These are phyloP conservation scores for Rallus limicola DNA, from an alignment of 2,113 vertebrate species.

Conservation along the genomic window DNA sequence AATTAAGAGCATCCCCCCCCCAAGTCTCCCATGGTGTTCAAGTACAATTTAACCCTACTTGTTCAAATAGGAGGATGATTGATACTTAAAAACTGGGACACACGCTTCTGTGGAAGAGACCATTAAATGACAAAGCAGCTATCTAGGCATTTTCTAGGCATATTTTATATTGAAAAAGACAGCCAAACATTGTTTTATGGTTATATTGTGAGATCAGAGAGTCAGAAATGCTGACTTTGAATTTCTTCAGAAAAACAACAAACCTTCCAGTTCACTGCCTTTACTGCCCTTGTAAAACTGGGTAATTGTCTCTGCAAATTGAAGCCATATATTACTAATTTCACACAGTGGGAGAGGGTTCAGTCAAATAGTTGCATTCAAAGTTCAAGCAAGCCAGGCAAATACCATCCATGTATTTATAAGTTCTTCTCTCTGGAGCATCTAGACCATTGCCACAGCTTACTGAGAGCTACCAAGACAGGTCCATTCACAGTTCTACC, in stretches of 20 bases:
- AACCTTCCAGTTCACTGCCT: not conserved
- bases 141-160: not conserved
- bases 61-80: not conserved
- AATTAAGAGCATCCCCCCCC: not conserved
- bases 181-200: not conserved
- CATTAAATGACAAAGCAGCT: not conserved
- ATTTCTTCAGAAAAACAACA: constrained; percentile 1
- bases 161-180: not conserved
- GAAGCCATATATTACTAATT: constrained; percentile 17
- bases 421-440: not conserved
- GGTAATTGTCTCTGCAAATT: not conserved
- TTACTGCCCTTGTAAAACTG: constrained; percentile 9
- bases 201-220: not conserved
- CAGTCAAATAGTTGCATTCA: not conserved
- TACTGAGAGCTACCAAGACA: not conserved
- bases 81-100: not conserved
- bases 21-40: not conserved
- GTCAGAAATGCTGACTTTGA: not conserved
- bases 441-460: not conserved
- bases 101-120: not conserved
- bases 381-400: not conserved
- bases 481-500: not conserved
- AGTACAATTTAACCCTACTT: not conserved
- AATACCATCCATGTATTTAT: not conserved
- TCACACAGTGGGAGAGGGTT: not conserved